Evolutionary conservation across 2,113 vertebrate genomes (phyloP), one percentile per base, ranked within the genome.

Genomic region (Eonycteris spelaea): DNA sequence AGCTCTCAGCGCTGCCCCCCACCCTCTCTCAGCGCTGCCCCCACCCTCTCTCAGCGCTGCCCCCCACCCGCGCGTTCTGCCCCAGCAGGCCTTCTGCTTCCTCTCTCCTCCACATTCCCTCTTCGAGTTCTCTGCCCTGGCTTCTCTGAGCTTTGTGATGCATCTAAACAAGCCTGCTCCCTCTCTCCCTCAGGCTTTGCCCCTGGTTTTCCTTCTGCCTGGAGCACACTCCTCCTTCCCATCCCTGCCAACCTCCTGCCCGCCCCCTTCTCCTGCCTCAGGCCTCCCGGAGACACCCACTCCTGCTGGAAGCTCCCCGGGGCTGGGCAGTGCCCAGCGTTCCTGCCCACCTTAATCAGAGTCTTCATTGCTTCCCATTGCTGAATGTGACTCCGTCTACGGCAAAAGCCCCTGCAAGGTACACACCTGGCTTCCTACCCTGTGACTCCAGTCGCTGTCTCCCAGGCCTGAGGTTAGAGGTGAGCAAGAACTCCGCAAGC

Each of bases 301-400:
- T 45, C 51, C 35, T 4, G 43, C 10, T 16, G 19, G 33, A 65
- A 22, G 26, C 90, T 14, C 18, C 55, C 53, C 0, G 0, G 10
- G 21, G 10, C 24, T 15, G n/a, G 21, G 45, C 0, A 18, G 38
- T 7, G 11, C 33, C 11, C 3, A 2, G 13, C 11, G 19, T 71
- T 43, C 1, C 0, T 43, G 24, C 26, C 28, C 33, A 35, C 4
- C 13, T 24, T 75, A 30, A 13, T 12, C 2, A 18, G 43, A 53
- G 24, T 2, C 0, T 38, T 40, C 48, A 7, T 3, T 15, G 55
- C 45, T 68, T 2, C 16, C 71, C 33, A 0, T 51, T 0, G 3
- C 43, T 1, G 38, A 35, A 4, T 1, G 0, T 26, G 30, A 4
- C 30, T 30, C n/a, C 26, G n/a, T 3, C 5, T 0, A 5, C 7